Conservation (phyloP, 2,888 invertebrate species). For the Agonopterix subpropinquella region DNA sequence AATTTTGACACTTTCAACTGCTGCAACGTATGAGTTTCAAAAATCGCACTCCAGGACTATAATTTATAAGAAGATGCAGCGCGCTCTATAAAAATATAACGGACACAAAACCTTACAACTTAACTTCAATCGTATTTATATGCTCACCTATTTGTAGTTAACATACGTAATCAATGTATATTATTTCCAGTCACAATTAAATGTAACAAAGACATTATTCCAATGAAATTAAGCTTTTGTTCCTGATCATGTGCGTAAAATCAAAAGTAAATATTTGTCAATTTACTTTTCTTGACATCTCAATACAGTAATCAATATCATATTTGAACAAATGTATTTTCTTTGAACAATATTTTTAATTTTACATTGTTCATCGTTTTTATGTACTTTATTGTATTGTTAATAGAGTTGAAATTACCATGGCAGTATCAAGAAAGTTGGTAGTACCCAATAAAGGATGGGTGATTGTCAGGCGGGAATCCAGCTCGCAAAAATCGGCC, state of each 20-base stretch:
- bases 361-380: too few relatives aligned
- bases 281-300: conserved; percentile 4
- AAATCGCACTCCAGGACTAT: too few relatives aligned
- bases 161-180: not conserved
- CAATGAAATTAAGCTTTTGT: conserved; percentile 9
- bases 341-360: too few relatives aligned
- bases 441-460: too few relatives aligned
- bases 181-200: conserved; percentile 1
- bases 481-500: too few relatives aligned
- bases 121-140: not conserved
- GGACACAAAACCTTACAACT: not conserved
- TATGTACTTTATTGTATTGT: too few relatives aligned
- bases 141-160: not conserved
- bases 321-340: conserved; percentile 15
- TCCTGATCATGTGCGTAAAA: conserved; percentile 12
- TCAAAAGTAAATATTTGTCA: conserved; percentile 9
- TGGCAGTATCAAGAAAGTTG: too few relatives aligned
- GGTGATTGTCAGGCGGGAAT: too few relatives aligned
- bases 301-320: conserved; percentile 14
- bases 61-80: too few relatives aligned
- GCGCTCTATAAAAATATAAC: not conserved
- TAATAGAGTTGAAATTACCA: too few relatives aligned
- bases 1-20: too few relatives aligned
- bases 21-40: too few relatives aligned
- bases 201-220: conserved; percentile 9